Conservation (phyloP, 2,113 vertebrate genomes). For the Craseonycteris thonglongyai region DNA sequence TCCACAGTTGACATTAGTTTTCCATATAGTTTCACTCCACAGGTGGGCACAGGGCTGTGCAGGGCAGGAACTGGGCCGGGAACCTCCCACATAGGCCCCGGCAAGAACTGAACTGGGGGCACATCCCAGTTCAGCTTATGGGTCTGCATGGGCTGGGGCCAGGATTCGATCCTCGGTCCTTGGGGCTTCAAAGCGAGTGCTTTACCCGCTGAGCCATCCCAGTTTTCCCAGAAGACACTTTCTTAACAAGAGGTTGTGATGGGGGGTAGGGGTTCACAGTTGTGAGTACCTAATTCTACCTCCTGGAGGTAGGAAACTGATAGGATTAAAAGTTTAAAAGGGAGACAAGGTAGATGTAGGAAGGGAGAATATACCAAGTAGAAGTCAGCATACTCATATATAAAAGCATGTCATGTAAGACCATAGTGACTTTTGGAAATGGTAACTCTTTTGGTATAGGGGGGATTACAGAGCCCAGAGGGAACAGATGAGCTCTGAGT, state of each 20-base stretch:
- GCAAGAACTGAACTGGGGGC: too few relatives aligned
- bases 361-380: not conserved
- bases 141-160: too few relatives aligned
- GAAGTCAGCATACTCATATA: not conserved
- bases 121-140: too few relatives aligned
- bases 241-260: not conserved
- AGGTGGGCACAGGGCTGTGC: too few relatives aligned
- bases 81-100: too few relatives aligned
- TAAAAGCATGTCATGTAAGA: not conserved
- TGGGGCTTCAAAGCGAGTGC: too few relatives aligned
- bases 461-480: not conserved
- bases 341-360: not conserved
- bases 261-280: not conserved
- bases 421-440: not conserved
- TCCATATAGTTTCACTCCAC: too few relatives aligned
- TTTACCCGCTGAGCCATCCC: too few relatives aligned
- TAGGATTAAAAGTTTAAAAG: not conserved
- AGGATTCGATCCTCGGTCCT: too few relatives aligned
- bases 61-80: too few relatives aligned
- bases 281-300: not conserved
- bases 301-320: not conserved
- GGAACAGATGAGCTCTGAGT: not conserved
- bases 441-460: not conserved
- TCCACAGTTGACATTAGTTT: too few relatives aligned
- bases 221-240: too few relatives aligned